Evolutionary conservation across 2,797 vertebrate species (phyloP).

Genomic region (Melanotaenia trifasciata): DNA sequence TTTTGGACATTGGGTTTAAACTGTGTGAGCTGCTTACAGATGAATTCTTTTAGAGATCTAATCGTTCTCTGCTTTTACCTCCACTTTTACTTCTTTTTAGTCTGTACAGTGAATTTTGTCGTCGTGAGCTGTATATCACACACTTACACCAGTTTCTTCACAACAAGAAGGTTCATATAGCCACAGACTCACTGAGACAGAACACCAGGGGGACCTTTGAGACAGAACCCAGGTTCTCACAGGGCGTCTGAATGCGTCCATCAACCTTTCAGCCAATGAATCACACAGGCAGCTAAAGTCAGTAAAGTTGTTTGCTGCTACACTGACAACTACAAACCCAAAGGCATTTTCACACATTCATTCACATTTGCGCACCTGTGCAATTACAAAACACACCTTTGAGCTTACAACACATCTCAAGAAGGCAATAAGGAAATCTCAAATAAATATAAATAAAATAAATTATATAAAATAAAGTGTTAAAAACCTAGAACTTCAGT

Average conservation of each 20-base stretch:
- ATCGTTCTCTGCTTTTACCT: neutral
- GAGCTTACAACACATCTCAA: constrained; percentile 57
- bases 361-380: constrained; percentile 34
- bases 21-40: neutral
- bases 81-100: constrained; percentile 1
- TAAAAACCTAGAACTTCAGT: constrained; percentile 62
- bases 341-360: constrained; percentile 9
- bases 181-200: neutral
- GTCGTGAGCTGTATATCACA: neutral
- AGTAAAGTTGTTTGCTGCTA: constrained; percentile 29
- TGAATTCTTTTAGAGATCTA: neutral
- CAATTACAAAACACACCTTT: constrained; percentile 43
- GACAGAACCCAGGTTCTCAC: constrained; percentile 38
- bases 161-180: constrained; percentile 5
- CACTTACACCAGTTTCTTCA: constrained; percentile 20
- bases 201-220: neutral
- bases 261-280: constrained; percentile 28
- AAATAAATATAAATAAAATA: constrained; percentile 83
- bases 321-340: constrained; percentile 28
- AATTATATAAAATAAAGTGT: constrained; percentile 70
- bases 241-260: constrained; percentile 17
- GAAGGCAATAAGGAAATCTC: constrained; percentile 70
- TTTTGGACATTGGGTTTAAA: neutral
- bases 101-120: neutral
- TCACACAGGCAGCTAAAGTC: constrained; percentile 31